Percentiles rank a stretch among this genome's conserved stretches.
Conservation (phyloP, 2,888 invertebrate species). For the Amphipoea lucens region DNA sequence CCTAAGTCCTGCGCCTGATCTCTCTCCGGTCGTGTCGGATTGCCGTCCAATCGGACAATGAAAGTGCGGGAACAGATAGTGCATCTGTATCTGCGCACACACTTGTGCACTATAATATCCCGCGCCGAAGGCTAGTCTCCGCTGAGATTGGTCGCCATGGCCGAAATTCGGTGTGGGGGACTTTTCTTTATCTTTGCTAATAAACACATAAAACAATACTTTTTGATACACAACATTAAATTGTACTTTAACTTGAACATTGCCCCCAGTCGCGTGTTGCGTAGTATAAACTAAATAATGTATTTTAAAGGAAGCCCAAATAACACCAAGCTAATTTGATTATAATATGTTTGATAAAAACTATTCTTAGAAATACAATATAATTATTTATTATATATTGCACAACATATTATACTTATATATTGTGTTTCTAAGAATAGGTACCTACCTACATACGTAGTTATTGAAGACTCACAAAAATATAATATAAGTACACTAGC, state of each 20-base stretch:
- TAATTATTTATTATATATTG: no score
- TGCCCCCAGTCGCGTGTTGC: constrained; percentile 4
- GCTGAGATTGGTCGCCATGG: no score
- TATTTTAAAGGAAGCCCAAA: constrained; percentile 8
- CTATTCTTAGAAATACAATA: constrained; percentile 20
- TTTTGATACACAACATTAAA: background rate
- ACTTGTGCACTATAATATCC: no score
- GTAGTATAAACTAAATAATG: constrained; percentile 16
- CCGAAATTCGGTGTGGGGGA: background rate
- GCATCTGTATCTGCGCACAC: no score
- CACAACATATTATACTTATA: no score
- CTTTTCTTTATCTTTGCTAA: background rate
- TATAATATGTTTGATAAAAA: constrained; percentile 38
- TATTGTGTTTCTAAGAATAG: no score
- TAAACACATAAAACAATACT: background rate
- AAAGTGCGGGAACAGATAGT: background rate
- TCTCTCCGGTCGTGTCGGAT: no score
- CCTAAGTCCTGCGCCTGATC: background rate
- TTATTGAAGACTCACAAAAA: background rate
- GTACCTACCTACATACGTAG: background rate
- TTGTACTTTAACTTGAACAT: constrained; percentile 24
- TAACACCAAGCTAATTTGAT: constrained; percentile 26
- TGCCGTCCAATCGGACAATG: background rate
- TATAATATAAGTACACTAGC: no score
- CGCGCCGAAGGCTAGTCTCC: no score